A percentile compares a stretch with the other conserved stretches of the same genome.
phyloP scores from a whole-genome alignment of 2,113 vertebrate genomes.

The Orthonyx spaldingii region DNA sequence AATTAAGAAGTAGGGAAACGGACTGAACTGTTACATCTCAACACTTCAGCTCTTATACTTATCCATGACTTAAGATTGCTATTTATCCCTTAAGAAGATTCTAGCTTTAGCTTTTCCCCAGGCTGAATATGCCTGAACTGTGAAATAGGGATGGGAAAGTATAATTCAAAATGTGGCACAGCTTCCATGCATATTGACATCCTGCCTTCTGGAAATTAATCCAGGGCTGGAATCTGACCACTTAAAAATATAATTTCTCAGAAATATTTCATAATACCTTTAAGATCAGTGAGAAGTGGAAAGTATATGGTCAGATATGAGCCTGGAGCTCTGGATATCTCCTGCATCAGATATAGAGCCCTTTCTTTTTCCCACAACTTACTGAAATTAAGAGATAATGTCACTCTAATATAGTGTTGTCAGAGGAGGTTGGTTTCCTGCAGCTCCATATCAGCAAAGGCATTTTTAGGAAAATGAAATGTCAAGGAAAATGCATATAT shows the following conservation, averaged over 20 bases:
- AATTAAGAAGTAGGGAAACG: not conserved
- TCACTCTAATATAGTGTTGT: not conserved
- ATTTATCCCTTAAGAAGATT: constrained; percentile 44
- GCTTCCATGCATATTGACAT: not conserved
- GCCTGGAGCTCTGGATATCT: not conserved
- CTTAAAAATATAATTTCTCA: not conserved
- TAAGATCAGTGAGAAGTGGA: not conserved
- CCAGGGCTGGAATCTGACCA: not conserved
- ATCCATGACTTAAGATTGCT: constrained; percentile 31
- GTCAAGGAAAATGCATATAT: constrained; percentile 24
- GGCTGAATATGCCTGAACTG: not conserved
- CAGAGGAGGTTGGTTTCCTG: not conserved
- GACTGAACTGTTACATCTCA: not conserved
- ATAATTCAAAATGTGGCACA: not conserved
- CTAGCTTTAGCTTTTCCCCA: constrained; percentile 1
- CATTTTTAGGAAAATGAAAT: constrained; percentile 48
- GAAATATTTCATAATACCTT: not conserved
- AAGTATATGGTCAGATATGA: not conserved
- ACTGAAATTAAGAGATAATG: constrained; percentile 40
- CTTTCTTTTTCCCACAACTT: not conserved
- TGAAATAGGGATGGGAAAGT: not conserved
- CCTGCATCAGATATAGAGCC: not conserved
- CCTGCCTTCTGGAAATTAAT: not conserved
- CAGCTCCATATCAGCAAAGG: not conserved
- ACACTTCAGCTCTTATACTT: not conserved